phyloP scores from a whole-genome alignment of 2,888 invertebrate genomes.

The Metellina segmentata region DNA sequence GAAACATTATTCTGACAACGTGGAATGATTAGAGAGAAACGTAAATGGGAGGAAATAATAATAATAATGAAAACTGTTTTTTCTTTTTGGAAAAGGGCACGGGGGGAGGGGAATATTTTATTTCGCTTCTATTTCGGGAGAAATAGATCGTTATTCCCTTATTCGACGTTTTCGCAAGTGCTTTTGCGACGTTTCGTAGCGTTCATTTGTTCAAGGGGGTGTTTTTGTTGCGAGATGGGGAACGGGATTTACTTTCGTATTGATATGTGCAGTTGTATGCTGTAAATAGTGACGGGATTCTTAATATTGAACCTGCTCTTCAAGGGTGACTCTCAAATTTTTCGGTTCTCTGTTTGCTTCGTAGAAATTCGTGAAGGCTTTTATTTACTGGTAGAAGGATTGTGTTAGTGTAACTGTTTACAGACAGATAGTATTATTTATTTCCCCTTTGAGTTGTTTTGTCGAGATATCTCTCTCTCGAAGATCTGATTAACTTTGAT shows the following conservation, averaged over 20 bases:
- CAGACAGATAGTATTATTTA: too few species aligned
- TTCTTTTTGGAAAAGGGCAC: background rate
- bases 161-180: background rate
- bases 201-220: background rate
- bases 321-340: too few species aligned
- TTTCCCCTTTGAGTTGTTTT: too few species aligned
- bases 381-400: too few species aligned
- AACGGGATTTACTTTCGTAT: background rate
- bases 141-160: background rate
- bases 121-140: constrained; percentile 22
- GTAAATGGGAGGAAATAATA: constrained; percentile 42
- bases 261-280: background rate
- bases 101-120: constrained; percentile 22
- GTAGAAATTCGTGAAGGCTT: too few species aligned
- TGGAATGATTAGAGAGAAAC: constrained; percentile 37
- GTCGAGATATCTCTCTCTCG: too few species aligned
- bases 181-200: background rate
- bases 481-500: too few species aligned
- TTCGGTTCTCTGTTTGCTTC: too few species aligned
- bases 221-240: background rate
- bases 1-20: constrained; percentile 5
- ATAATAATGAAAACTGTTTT: background rate
- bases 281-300: too few species aligned
- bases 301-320: too few species aligned
- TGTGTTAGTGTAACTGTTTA: too few species aligned